Evolutionary conservation across 2,888 invertebrate genomes (phyloP).

Genomic region (Drosophila austrosaltans): DNA sequence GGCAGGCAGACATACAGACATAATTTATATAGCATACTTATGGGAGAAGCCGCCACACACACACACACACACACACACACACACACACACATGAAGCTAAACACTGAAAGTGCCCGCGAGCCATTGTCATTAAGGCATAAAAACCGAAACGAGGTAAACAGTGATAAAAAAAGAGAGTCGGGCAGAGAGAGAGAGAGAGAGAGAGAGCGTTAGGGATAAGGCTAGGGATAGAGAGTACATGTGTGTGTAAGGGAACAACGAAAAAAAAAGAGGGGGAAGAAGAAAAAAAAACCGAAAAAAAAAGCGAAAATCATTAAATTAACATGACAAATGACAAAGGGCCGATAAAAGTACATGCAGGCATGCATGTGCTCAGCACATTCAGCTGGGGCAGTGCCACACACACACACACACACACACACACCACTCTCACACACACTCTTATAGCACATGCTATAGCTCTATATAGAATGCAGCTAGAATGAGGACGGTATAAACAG

Average conservation of each 20-base stretch:
- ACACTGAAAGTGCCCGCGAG: conserved; percentile 15
- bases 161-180: conserved; percentile 18
- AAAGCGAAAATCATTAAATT: conserved; percentile 71
- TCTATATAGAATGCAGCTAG: conserved; percentile 5
- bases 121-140: conserved; percentile 57
- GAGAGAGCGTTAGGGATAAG: neutral
- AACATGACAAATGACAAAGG: conserved; percentile 76
- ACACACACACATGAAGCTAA: neutral
- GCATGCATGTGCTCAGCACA: conserved; percentile 35
- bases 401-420: neutral
- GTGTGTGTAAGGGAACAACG: neutral
- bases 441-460: neutral
- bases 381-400: neutral
- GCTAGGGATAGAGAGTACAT: neutral
- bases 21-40: conserved; percentile 40
- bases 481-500: conserved; percentile 44
- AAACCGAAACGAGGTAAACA: conserved; percentile 45
- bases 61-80: conserved; percentile 6
- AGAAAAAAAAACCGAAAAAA: conserved; percentile 1
- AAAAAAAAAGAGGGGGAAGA: neutral
- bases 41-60: conserved; percentile 5
- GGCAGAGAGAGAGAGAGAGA: conserved; percentile 2
- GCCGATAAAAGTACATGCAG: conserved; percentile 69
- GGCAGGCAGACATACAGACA: conserved; percentile 22
- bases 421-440: neutral